Conservation (phyloP, 2,113 vertebrate species). For the Stigmatopora argus region DNA sequence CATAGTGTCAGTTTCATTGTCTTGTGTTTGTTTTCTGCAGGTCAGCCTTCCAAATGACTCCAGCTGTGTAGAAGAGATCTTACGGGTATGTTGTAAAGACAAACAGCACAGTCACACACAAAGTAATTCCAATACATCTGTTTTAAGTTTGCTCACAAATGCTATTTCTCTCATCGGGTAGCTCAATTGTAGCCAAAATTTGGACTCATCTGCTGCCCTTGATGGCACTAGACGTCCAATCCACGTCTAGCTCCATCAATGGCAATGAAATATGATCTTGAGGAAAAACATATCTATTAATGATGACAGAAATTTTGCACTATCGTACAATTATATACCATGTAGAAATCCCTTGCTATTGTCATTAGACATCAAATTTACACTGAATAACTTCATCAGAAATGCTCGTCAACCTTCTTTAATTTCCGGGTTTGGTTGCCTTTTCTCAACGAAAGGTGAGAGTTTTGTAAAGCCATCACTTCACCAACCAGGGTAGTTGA, state of each 20-base stretch:
- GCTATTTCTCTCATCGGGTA: slow-evolving; percentile 31
- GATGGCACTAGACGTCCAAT: no score
- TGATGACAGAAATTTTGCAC: slow-evolving; percentile 40
- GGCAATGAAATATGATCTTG: no score
- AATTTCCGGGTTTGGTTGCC: slow-evolving; percentile 9
- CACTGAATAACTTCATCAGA: slow-evolving; percentile 14
- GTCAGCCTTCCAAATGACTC: slow-evolving; percentile 89
- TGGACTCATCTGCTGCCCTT: no score
- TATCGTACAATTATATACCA: slow-evolving; percentile 33
- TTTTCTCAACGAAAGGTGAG: slow-evolving; percentile 29
- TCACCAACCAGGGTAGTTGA: slow-evolving; percentile 18
- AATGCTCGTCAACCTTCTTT: background rate
- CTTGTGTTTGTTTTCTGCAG: slow-evolving; percentile 67
- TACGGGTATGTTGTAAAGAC: slow-evolving; percentile 78
- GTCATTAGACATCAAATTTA: slow-evolving; percentile 15
- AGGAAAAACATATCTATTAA: slow-evolving; percentile 18
- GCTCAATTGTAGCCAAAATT: slow-evolving; percentile 23
- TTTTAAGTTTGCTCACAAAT: slow-evolving; percentile 51
- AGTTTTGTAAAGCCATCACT: slow-evolving; percentile 17
- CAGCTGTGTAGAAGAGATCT: slow-evolving; percentile 95
- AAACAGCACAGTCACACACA: slow-evolving; percentile 18
- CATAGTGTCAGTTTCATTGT: slow-evolving; percentile 18
- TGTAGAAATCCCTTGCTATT: slow-evolving; percentile 18
- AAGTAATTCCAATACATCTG: slow-evolving; percentile 46
- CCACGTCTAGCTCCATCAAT: no score